Conservation (phyloP, 2,113 vertebrate genomes). For the Engraulis encrasicolus region DNA sequence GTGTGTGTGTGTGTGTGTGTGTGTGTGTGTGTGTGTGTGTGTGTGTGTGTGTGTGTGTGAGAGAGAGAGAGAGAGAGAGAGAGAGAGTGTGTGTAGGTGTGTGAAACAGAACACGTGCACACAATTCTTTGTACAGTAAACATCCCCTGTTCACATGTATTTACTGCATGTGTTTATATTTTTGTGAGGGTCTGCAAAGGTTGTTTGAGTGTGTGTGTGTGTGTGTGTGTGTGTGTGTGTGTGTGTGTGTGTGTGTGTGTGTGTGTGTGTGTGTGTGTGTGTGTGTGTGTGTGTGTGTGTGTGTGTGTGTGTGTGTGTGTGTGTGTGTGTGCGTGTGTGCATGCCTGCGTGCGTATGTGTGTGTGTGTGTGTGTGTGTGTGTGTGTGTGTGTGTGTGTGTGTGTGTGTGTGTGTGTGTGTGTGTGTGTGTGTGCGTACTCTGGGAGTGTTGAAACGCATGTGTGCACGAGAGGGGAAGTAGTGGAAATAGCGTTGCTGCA, state of each 20-base stretch:
- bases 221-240: background rate
- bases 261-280: background rate
- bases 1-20: background rate
- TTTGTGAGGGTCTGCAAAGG: too few relatives aligned
- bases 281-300: background rate
- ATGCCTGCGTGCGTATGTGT: background rate
- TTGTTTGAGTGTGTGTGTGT: background rate
- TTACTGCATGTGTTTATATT: too few relatives aligned
- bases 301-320: background rate
- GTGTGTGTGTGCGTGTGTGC: background rate
- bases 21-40: background rate
- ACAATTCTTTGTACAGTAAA: too few relatives aligned
- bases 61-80: background rate
- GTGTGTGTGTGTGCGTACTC: background rate
- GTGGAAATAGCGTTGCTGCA: background rate
- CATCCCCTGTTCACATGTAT: too few relatives aligned
- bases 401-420: background rate
- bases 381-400: background rate
- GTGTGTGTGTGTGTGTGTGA: background rate
- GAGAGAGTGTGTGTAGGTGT: too few relatives aligned
- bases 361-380: background rate
- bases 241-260: background rate
- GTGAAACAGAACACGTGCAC: too few relatives aligned
- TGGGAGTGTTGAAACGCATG: too few relatives aligned
- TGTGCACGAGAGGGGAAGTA: too few relatives aligned